phyloP scores from a whole-genome alignment of 2,888 invertebrate genomes.

The Venustoraphidia nigricollis region DNA sequence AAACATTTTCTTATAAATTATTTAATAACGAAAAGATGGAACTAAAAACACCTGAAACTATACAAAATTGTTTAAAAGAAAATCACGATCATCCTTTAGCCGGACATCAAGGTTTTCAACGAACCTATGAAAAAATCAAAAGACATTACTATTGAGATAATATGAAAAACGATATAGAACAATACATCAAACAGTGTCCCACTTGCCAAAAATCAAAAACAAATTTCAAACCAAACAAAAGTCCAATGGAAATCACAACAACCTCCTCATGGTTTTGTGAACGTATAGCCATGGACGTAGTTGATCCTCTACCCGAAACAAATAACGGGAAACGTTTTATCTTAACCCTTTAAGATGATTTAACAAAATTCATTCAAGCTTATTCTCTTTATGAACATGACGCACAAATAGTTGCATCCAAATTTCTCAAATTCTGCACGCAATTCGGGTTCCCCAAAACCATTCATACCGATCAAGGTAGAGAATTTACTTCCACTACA shows the following conservation, averaged over 20 bases:
- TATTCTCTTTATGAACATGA: slow-evolving; percentile 11
- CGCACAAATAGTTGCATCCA: slow-evolving; percentile 15
- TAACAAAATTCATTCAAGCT: too few relatives aligned
- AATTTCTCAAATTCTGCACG: slow-evolving; percentile 15
- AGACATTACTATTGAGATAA: neutral
- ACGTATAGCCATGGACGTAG: too few relatives aligned
- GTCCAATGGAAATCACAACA: too few relatives aligned
- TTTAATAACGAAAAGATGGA: too few relatives aligned
- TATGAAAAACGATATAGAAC: neutral
- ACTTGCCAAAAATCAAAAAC: neutral
- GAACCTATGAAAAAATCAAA: neutral
- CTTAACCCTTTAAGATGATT: too few relatives aligned
- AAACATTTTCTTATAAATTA: too few relatives aligned
- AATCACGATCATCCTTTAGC: neutral
- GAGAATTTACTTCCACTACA: slow-evolving; percentile 16
- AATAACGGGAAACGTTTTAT: too few relatives aligned
- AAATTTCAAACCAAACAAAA: neutral
- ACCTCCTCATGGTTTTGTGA: too few relatives aligned
- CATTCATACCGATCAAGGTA: slow-evolving; percentile 19
- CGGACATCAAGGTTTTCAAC: neutral
- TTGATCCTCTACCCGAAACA: too few relatives aligned
- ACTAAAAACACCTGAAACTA: too few relatives aligned
- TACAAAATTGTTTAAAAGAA: too few relatives aligned
- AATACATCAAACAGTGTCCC: neutral
- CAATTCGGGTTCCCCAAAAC: slow-evolving; percentile 17